A percentile compares a stretch with the other conserved stretches of the same genome.
phyloP scores from a whole-genome alignment of 2,888 invertebrate genomes.

The Idaea biselata region DNA sequence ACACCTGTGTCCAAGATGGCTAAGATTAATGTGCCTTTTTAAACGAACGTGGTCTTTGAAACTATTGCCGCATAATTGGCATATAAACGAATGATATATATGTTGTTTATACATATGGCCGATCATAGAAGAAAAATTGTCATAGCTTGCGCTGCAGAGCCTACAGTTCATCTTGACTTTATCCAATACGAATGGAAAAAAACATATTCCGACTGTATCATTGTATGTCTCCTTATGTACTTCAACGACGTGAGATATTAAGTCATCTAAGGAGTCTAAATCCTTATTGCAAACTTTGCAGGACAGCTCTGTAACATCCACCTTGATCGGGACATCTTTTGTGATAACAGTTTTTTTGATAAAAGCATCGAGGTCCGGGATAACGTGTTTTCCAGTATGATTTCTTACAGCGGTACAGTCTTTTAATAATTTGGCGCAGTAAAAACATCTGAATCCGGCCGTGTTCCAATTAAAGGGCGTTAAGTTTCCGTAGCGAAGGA shows the following conservation, averaged over 20 bases:
- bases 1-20: conserved; percentile 51
- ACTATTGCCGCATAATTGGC: conserved; percentile 58
- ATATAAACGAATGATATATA: conserved; percentile 50
- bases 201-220: conserved; percentile 38
- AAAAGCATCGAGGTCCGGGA: conserved; percentile 42
- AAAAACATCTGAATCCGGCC: conserved; percentile 60
- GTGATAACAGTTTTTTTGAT: conserved; percentile 50
- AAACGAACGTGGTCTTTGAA: conserved; percentile 52
- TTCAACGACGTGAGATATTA: conserved; percentile 46
- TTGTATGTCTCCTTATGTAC: conserved; percentile 49
- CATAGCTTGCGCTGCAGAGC: conserved; percentile 46
- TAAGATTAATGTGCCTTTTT: conserved; percentile 50
- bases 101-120: conserved; percentile 62
- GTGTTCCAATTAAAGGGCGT: conserved; percentile 63
- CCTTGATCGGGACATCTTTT: conserved; percentile 62
- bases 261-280: conserved; percentile 41
- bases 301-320: conserved; percentile 50
- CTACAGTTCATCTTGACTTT: conserved; percentile 50
- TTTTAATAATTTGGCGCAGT: conserved; percentile 52
- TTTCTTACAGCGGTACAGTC: conserved; percentile 49
- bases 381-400: conserved; percentile 47
- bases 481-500: conserved; percentile 55
- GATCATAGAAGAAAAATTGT: conserved; percentile 55
- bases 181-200: conserved; percentile 55
- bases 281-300: conserved; percentile 48